Conservation (phyloP, 2,797 vertebrate genomes). For the Xiphorhynchus erythropygius region DNA sequence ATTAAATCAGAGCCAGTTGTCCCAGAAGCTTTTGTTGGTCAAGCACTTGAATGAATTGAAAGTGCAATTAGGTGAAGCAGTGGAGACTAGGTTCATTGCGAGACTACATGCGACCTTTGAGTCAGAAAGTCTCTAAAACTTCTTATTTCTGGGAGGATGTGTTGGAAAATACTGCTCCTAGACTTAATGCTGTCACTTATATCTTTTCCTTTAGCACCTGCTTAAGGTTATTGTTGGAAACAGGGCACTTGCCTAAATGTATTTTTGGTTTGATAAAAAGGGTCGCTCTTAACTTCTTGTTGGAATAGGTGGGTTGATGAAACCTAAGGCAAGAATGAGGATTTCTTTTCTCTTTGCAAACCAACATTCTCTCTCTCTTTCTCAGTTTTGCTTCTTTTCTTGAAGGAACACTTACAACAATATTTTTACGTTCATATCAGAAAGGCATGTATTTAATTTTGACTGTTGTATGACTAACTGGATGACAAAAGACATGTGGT, state of each 20-base stretch:
- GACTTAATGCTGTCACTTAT: not conserved
- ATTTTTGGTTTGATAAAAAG: not conserved
- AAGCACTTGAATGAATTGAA: not conserved
- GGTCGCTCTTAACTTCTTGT: not conserved
- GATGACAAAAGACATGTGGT: accelerated
- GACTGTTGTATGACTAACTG: not conserved
- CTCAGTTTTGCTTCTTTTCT: not conserved
- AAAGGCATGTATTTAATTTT: not conserved
- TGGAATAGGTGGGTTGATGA: not conserved
- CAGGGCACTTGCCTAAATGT: not conserved
- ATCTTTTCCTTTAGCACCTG: not conserved
- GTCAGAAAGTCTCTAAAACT: not conserved
- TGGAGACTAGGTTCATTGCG: not conserved
- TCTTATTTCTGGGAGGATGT: not conserved
- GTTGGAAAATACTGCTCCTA: not conserved
- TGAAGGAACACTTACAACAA: not conserved
- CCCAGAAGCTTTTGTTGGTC: not conserved
- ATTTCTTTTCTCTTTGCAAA: not conserved
- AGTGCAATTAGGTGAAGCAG: not conserved
- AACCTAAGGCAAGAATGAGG: not conserved
- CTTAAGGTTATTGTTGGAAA: not conserved
- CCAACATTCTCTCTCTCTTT: accelerated
- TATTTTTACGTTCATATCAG: not conserved
- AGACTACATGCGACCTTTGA: not conserved
- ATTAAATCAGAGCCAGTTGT: not conserved